These are phyloP conservation scores for Mesoligia furuncula DNA, from an alignment of 2,888 invertebrate species.

Conservation along the genomic window DNA sequence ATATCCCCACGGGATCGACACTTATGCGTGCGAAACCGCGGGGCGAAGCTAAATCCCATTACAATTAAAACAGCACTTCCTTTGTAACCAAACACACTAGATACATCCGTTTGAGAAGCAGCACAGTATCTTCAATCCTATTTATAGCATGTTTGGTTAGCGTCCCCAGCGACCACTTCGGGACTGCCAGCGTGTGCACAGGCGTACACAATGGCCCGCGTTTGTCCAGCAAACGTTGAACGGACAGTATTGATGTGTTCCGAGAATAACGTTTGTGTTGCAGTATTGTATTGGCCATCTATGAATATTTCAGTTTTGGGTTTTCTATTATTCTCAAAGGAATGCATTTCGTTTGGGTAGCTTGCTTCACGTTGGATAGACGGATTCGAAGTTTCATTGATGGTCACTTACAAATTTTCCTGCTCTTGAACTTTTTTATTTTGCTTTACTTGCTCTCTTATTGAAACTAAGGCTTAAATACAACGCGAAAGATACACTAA, in stretches of 20 bases:
- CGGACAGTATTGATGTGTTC: conserved; percentile 39
- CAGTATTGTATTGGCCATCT: conserved; percentile 22
- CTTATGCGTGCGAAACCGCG: too few species aligned
- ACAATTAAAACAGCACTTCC: conserved; percentile 16
- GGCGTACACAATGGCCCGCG: conserved; percentile 34
- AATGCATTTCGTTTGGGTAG: conserved; percentile 5
- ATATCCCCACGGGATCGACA: too few species aligned
- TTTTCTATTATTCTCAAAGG: conserved; percentile 24
- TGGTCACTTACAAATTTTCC: not conserved
- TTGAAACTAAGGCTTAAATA: not conserved
- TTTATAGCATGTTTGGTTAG: conserved; percentile 38
- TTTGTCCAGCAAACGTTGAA: conserved; percentile 45
- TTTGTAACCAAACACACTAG: conserved; percentile 32
- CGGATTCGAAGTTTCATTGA: not conserved
- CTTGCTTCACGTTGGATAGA: not conserved
- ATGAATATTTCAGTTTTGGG: conserved; percentile 26
- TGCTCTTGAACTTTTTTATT: not conserved
- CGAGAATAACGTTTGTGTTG: conserved; percentile 29
- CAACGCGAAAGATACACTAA: not conserved
- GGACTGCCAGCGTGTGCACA: conserved; percentile 22
- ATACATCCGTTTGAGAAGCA: conserved; percentile 28
- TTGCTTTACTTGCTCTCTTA: not conserved
- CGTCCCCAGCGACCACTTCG: conserved; percentile 42
- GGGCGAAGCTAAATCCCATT: not conserved
- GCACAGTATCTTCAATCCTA: conserved; percentile 43